phyloP scores from a whole-genome alignment of 1,140 invertebrate species.

The Cyclargus thomasi region DNA sequence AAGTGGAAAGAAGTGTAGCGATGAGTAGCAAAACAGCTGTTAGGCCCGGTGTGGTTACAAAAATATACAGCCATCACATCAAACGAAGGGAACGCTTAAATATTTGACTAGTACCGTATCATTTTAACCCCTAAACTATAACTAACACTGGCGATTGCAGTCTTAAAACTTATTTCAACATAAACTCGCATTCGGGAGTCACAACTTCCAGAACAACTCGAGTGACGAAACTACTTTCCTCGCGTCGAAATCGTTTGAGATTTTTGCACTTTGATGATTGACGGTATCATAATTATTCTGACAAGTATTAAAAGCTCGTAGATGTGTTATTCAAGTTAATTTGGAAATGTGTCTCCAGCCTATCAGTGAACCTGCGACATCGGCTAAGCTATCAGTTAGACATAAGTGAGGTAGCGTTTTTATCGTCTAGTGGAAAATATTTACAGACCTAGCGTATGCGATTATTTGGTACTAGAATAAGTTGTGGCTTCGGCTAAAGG shows the following conservation, averaged over 20 bases:
- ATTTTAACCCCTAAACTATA: constrained; percentile 46
- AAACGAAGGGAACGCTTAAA: constrained; percentile 48
- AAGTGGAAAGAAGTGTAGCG: constrained; percentile 16
- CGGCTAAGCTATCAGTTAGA: constrained; percentile 69
- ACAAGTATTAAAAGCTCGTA: not conserved
- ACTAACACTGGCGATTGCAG: constrained; percentile 67
- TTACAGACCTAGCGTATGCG: constrained; percentile 62
- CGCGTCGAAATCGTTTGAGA: too few species aligned
- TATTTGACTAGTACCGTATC: constrained; percentile 69
- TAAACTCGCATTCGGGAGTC: not conserved
- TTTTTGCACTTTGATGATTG: too few species aligned
- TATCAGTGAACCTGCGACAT: constrained; percentile 35
- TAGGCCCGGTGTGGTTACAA: constrained; percentile 25
- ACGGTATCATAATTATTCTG: too few species aligned
- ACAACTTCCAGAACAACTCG: not conserved
- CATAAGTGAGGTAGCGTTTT: constrained; percentile 72
- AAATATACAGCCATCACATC: constrained; percentile 23
- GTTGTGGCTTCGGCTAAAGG: constrained; percentile 35
- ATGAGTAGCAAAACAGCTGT: constrained; percentile 13
- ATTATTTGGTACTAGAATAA: constrained; percentile 53
- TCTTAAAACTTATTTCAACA: constrained; percentile 48
- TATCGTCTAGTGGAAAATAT: constrained; percentile 72
- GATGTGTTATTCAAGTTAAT: not conserved
- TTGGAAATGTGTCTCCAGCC: not conserved
- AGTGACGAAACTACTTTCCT: not conserved